phyloP scores from a whole-genome alignment of 2,113 vertebrate species.

The Centropus bengalensis region DNA sequence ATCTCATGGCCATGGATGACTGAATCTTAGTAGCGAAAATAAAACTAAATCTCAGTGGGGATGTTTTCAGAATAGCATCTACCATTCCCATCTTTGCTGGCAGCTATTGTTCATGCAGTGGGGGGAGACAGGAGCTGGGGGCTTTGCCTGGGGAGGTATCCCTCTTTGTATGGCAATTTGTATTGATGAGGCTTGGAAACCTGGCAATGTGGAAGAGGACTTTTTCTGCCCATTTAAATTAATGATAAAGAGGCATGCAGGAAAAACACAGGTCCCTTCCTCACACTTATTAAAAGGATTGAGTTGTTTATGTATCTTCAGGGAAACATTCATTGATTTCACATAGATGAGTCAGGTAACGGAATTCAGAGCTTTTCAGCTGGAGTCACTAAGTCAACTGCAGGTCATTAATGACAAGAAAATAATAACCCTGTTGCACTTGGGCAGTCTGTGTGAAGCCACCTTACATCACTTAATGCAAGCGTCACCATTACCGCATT shows the following conservation, averaged over 20 bases:
- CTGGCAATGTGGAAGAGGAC: background rate
- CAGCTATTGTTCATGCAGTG: background rate
- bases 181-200: background rate
- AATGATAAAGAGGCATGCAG: background rate
- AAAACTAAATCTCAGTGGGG: background rate
- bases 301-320: background rate
- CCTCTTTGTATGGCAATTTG: background rate
- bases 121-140: background rate
- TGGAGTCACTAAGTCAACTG: background rate
- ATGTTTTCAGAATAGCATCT: background rate
- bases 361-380: background rate
- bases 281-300: slow-evolving; percentile 17
- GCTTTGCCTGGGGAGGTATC: background rate
- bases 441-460: background rate
- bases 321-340: slow-evolving; percentile 41
- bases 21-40: background rate
- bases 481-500: background rate
- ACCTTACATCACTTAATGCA: background rate
- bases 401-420: background rate
- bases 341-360: slow-evolving; percentile 17
- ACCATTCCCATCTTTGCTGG: background rate
- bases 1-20: background rate
- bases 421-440: background rate
- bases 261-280: background rate
- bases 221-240: background rate